Evolutionary conservation across 1,140 invertebrate genomes (phyloP).

Genomic region (Aphidius ervi): DNA sequence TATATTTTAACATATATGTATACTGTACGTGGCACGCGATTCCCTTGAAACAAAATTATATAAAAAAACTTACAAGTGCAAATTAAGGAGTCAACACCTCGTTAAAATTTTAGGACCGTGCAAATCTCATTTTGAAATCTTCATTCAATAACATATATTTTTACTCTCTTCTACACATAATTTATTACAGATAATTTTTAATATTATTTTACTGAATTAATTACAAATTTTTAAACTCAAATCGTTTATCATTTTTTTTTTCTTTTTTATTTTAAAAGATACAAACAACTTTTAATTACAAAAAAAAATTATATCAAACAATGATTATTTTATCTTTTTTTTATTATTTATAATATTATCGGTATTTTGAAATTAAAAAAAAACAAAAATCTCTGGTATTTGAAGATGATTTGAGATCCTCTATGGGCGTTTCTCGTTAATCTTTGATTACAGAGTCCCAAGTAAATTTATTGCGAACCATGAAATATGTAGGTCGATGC

Average conservation of each 20-base stretch:
- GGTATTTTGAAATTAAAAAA: slow-evolving; percentile 1
- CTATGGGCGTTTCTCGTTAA: slow-evolving; percentile 30
- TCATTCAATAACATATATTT: slow-evolving; percentile 3
- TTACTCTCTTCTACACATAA: neutral
- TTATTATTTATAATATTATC: too few relatives aligned
- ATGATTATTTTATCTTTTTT: too few relatives aligned
- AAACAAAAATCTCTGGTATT: slow-evolving; percentile 4
- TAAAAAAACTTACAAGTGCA: neutral
- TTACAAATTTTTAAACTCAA: neutral
- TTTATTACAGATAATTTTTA: neutral
- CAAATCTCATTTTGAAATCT: slow-evolving; percentile 19
- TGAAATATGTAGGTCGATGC: slow-evolving; percentile 7
- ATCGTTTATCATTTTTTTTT: too few relatives aligned
- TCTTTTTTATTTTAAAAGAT: neutral
- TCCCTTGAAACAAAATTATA: slow-evolving; percentile 10
- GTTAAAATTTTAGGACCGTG: slow-evolving; percentile 15
- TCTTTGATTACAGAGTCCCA: slow-evolving; percentile 28
- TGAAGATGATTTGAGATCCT: neutral
- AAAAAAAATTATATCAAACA: too few relatives aligned
- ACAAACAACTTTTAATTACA: neutral
- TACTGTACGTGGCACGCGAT: slow-evolving; percentile 18
- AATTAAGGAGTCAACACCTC: slow-evolving; percentile 19
- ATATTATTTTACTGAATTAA: neutral
- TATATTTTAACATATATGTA: neutral
- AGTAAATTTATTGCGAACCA: slow-evolving; percentile 19